These are phyloP conservation scores for Galeopterus variegatus DNA, from an alignment of 2,113 vertebrate species.

Conservation along the genomic window DNA sequence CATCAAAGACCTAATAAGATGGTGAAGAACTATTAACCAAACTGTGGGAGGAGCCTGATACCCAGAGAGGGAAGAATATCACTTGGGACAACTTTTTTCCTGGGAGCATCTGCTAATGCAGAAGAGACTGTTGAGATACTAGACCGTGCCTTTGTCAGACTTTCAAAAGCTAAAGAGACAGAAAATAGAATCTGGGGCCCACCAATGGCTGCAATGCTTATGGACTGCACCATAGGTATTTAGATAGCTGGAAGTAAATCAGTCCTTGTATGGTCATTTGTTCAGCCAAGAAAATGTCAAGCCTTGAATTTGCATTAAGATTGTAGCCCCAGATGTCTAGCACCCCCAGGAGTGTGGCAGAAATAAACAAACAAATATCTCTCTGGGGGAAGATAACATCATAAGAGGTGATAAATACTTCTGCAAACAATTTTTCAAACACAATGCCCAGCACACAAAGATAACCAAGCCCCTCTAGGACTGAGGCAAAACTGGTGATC, in stretches of 20 bases:
- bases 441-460: neutral
- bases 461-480: neutral
- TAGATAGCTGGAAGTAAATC: neutral
- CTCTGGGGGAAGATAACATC: neutral
- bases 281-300: neutral
- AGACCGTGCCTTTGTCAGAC: neutral
- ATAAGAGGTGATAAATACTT: neutral
- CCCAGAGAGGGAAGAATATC: neutral
- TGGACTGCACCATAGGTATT: neutral
- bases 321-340: neutral
- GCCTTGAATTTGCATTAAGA: neutral
- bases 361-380: neutral
- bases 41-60: neutral
- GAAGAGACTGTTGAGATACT: neutral
- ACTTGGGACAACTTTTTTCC: neutral
- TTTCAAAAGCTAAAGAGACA: neutral
- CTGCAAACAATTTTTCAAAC: conserved; percentile 4
- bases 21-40: neutral
- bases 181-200: neutral
- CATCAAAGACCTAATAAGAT: neutral
- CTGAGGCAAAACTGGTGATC: neutral
- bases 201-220: neutral
- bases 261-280: neutral
- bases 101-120: neutral
- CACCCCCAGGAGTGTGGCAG: neutral